Evolutionary conservation across 2,888 invertebrate genomes (phyloP).

Genomic region (Ochropacha duplaris): DNA sequence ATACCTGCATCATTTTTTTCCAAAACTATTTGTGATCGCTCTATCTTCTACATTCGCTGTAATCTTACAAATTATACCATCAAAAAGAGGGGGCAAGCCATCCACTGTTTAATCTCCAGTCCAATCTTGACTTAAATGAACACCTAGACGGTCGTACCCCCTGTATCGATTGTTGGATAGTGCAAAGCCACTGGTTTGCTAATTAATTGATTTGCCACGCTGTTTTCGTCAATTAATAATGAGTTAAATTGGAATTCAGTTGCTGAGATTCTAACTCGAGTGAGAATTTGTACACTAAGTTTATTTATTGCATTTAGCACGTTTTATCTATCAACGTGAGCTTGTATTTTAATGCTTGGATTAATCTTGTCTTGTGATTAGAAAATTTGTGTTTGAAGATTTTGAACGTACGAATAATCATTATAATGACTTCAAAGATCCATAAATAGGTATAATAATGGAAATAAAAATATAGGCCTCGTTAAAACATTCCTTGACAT

Average conservation of each 20-base stretch:
- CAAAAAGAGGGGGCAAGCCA: slow-evolving; percentile 49
- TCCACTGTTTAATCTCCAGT: slow-evolving; percentile 72
- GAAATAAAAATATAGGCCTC: no score
- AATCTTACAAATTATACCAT: slow-evolving; percentile 28
- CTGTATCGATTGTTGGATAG: slow-evolving; percentile 67
- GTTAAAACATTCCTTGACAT: slow-evolving; percentile 11
- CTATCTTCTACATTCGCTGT: slow-evolving; percentile 12
- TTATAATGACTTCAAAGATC: background rate
- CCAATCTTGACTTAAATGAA: slow-evolving; percentile 79
- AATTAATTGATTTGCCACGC: slow-evolving; percentile 74
- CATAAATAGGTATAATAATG: no score
- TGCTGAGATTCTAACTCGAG: background rate
- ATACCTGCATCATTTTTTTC: no score
- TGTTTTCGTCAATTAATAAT: slow-evolving; percentile 58
- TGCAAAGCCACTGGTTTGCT: slow-evolving; percentile 67
- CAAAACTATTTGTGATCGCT: no score
- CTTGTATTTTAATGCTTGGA: background rate
- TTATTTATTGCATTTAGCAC: background rate
- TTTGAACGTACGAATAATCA: background rate
- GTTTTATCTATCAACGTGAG: background rate
- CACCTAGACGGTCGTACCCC: slow-evolving; percentile 62
- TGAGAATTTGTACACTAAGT: background rate
- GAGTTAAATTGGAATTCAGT: slow-evolving; percentile 21
- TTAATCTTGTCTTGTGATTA: background rate
- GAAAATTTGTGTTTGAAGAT: background rate